Evolutionary conservation across 2,888 invertebrate genomes (phyloP).

Genomic region (Tipula vernalis): DNA sequence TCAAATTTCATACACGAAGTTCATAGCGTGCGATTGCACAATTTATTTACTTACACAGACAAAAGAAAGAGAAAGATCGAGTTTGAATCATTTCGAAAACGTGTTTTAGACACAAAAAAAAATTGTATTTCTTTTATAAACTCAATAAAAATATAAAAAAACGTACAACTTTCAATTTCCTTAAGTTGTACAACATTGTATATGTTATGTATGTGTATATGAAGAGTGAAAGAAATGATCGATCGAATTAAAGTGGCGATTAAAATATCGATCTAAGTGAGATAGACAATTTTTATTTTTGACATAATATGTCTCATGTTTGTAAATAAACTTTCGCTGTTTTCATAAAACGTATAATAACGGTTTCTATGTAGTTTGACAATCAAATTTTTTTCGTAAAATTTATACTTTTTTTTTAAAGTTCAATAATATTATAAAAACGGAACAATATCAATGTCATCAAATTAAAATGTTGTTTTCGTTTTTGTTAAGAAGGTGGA

Average conservation of each 20-base stretch:
- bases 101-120: not conserved
- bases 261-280: not conserved
- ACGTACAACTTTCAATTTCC: not conserved
- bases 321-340: not conserved
- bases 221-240: not conserved
- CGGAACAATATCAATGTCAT: constrained; percentile 4
- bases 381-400: not conserved
- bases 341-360: not conserved
- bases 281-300: not conserved
- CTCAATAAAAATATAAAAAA: not conserved
- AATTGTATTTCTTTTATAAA: not conserved
- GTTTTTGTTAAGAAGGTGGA: not conserved
- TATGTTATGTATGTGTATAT: not conserved
- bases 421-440: not conserved
- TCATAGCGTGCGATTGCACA: not conserved
- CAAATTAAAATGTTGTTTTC: not conserved
- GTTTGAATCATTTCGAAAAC: not conserved
- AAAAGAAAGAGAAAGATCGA: not conserved
- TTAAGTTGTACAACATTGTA: not conserved
- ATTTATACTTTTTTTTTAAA: not conserved
- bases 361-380: not conserved
- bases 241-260: not conserved
- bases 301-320: not conserved
- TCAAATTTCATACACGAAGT: constrained; percentile 4
- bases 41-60: not conserved